A percentile compares a stretch with the other conserved stretches of the same genome.
phyloP scores from a whole-genome alignment of 2,113 vertebrate species.

The Tetraodon nigroviridis region DNA sequence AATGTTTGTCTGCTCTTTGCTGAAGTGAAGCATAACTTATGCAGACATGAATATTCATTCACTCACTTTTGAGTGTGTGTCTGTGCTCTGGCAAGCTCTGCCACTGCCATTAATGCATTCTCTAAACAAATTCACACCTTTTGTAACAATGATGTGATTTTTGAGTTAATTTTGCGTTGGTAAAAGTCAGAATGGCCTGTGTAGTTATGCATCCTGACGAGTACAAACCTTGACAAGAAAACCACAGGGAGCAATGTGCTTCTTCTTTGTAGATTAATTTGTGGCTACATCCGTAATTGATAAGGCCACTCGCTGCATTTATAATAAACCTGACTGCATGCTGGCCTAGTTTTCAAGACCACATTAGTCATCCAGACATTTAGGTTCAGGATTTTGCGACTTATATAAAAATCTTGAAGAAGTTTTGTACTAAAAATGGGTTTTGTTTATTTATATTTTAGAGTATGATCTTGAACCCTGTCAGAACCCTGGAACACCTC shows the following conservation, averaged over 20 bases:
- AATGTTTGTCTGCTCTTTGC: constrained; percentile 60
- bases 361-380: constrained; percentile 33
- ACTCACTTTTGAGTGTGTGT: constrained; percentile 24
- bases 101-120: constrained; percentile 62
- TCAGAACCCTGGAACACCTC: constrained; percentile 68
- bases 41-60: constrained; percentile 66
- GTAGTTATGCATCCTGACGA: constrained; percentile 4
- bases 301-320: constrained; percentile 16
- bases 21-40: constrained; percentile 59
- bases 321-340: background rate
- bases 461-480: constrained; percentile 77
- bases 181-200: constrained; percentile 19
- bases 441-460: constrained; percentile 34
- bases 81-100: constrained; percentile 26
- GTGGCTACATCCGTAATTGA: constrained; percentile 18
- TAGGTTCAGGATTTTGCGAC: constrained; percentile 5
- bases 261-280: constrained; percentile 2
- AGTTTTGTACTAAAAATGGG: background rate
- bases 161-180: constrained; percentile 15
- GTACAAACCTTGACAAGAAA: constrained; percentile 14
- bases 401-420: background rate
- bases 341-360: constrained; percentile 24
- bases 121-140: constrained; percentile 58
- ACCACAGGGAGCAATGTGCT: constrained; percentile 1
- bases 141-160: constrained; percentile 30